These are phyloP conservation scores for Dicerorhinus sumatrensis DNA, from an alignment of 2,113 vertebrate genomes.

Conservation along the genomic window DNA sequence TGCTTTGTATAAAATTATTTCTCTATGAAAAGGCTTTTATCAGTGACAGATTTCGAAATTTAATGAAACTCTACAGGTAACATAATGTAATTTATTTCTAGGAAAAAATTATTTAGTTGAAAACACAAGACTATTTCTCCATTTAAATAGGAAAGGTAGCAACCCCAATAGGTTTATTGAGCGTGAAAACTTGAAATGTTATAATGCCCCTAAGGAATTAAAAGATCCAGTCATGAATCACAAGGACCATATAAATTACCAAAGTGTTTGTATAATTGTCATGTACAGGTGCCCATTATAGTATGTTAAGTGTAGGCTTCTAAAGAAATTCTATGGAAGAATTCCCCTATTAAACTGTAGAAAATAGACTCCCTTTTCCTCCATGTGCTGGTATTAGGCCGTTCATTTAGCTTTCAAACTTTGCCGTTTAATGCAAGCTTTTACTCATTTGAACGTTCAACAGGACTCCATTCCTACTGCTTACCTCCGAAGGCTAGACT, in stretches of 20 bases:
- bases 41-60: background rate
- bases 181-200: constrained; percentile 36
- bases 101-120: background rate
- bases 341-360: background rate
- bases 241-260: background rate
- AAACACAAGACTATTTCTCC: constrained; percentile 49
- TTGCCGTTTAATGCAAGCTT: background rate
- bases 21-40: background rate
- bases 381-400: background rate
- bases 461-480: background rate
- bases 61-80: constrained; percentile 15
- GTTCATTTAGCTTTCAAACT: background rate
- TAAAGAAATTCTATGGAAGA: constrained; percentile 23
- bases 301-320: background rate
- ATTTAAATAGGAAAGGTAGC: constrained; percentile 42
- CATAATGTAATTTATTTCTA: background rate
- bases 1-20: background rate
- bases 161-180: background rate
- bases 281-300: background rate
- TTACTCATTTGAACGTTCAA: background rate
- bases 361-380: background rate
- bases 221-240: constrained; percentile 30
- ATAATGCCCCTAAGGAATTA: constrained; percentile 44
- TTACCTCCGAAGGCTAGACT: background rate
- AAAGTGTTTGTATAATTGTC: constrained; percentile 24